phyloP scores from a whole-genome alignment of 2,113 vertebrate species.

The Porphyrio hochstetteri region DNA sequence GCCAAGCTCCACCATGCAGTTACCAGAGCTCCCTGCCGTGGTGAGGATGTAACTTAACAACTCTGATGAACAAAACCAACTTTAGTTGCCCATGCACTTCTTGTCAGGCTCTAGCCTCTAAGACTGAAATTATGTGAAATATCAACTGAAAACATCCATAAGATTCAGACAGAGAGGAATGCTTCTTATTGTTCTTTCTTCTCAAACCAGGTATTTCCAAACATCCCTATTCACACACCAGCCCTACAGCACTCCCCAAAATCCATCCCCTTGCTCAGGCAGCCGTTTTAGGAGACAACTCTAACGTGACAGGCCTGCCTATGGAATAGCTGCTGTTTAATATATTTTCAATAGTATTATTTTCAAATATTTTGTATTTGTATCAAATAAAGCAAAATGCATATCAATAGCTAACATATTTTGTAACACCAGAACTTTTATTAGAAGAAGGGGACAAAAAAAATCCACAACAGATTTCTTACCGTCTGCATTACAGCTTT shows the following conservation, averaged over 20 bases:
- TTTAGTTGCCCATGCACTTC: not conserved
- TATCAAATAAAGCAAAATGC: not conserved
- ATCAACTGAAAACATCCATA: not conserved
- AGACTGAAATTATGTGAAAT: not conserved
- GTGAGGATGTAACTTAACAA: not conserved
- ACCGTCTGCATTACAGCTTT: constrained; percentile 27
- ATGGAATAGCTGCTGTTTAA: not conserved
- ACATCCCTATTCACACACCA: not conserved
- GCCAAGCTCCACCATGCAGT: not conserved
- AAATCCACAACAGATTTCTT: constrained; percentile 23
- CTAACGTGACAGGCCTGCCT: not conserved
- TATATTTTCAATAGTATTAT: not conserved
- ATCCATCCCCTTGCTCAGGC: not conserved
- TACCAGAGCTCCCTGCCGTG: not conserved
- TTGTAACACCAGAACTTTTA: not conserved
- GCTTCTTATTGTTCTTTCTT: not conserved
- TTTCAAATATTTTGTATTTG: not conserved
- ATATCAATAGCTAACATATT: not conserved
- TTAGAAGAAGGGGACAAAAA: not conserved
- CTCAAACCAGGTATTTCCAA: not conserved
- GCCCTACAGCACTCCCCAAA: not conserved
- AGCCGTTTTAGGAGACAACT: not conserved
- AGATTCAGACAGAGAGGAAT: not conserved
- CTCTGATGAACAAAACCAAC: not conserved
- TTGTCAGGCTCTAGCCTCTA: not conserved